These are phyloP conservation scores for Drosophila nasuta DNA, from an alignment of 1,140 invertebrate species.

Conservation along the genomic window DNA sequence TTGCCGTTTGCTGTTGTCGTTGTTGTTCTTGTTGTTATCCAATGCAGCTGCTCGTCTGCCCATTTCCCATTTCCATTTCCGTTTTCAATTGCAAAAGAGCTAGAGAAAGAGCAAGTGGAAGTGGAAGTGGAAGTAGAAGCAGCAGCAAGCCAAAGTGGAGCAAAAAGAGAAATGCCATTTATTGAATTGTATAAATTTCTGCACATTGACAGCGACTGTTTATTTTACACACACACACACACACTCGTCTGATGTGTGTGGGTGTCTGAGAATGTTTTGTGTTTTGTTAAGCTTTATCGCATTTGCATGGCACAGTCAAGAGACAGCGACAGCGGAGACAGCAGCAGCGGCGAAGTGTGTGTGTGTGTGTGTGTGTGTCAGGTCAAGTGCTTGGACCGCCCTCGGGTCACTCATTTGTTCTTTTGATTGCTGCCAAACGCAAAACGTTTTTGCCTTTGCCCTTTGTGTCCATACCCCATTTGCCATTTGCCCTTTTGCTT, in stretches of 20 bases:
- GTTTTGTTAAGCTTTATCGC: constrained; percentile 79
- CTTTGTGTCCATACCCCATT: constrained; percentile 23
- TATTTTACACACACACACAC: constrained; percentile 66
- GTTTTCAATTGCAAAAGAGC: constrained; percentile 75
- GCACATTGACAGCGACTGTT: constrained; percentile 80
- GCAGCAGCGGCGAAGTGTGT: background rate
- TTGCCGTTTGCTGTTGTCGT: constrained; percentile 54
- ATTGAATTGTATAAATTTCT: constrained; percentile 84
- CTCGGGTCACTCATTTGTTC: constrained; percentile 82
- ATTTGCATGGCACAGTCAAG: constrained; percentile 71
- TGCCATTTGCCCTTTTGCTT: constrained; percentile 43
- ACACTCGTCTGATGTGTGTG: constrained; percentile 32
- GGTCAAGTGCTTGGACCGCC: constrained; percentile 75
- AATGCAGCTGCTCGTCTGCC: constrained; percentile 56
- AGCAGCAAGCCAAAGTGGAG: constrained; percentile 10
- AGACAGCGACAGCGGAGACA: constrained; percentile 1
- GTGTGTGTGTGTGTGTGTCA: constrained; percentile 17
- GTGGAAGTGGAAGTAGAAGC: background rate
- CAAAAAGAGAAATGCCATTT: constrained; percentile 77
- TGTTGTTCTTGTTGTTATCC: constrained; percentile 46
- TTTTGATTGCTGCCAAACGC: constrained; percentile 73
- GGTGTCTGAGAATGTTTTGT: constrained; percentile 41
- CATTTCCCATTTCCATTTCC: constrained; percentile 79
- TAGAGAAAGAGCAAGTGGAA: constrained; percentile 33
- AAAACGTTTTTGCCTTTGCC: constrained; percentile 69